phyloP scores from a whole-genome alignment of 2,888 invertebrate genomes.

The Drosophila maculinotata region DNA sequence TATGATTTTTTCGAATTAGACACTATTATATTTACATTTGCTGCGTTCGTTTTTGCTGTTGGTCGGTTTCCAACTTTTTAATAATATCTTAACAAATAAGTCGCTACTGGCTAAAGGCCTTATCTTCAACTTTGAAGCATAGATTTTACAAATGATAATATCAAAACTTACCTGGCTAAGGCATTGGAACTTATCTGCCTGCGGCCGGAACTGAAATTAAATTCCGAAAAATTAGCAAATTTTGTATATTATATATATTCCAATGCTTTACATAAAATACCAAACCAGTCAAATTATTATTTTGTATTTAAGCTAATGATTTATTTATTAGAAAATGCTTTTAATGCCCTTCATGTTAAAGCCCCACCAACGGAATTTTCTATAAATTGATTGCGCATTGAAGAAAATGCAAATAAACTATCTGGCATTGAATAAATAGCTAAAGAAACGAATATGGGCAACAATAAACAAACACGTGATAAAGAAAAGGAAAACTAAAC shows the following conservation, averaged over 20 bases:
- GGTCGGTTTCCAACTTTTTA: too few species aligned
- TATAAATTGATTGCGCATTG: slow-evolving; percentile 38
- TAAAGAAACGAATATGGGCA: slow-evolving; percentile 28
- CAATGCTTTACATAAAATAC: not conserved
- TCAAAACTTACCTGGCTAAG: slow-evolving; percentile 90
- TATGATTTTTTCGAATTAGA: too few species aligned
- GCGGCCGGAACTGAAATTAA: slow-evolving; percentile 90
- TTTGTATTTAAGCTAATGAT: not conserved
- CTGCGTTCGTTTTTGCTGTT: too few species aligned
- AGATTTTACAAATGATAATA: not conserved
- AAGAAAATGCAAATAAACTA: slow-evolving; percentile 55
- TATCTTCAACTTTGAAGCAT: not conserved
- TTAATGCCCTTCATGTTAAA: slow-evolving; percentile 21
- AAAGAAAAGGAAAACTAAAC: slow-evolving; percentile 37
- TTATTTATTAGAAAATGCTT: not conserved
- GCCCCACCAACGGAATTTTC: slow-evolving; percentile 37
- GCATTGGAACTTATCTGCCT: slow-evolving; percentile 94
- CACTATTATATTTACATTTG: too few species aligned
- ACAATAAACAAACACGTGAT: slow-evolving; percentile 66
- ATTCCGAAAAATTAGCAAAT: slow-evolving; percentile 14
- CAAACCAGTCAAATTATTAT: slow-evolving; percentile 1
- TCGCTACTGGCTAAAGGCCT: too few species aligned
- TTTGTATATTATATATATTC: not conserved
- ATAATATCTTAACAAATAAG: too few species aligned
- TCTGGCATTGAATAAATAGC: slow-evolving; percentile 61